Evolutionary conservation across 92 coral and sea anemone genomes (phyloP).

Genomic region (Hydrozoanthus gracilis): DNA sequence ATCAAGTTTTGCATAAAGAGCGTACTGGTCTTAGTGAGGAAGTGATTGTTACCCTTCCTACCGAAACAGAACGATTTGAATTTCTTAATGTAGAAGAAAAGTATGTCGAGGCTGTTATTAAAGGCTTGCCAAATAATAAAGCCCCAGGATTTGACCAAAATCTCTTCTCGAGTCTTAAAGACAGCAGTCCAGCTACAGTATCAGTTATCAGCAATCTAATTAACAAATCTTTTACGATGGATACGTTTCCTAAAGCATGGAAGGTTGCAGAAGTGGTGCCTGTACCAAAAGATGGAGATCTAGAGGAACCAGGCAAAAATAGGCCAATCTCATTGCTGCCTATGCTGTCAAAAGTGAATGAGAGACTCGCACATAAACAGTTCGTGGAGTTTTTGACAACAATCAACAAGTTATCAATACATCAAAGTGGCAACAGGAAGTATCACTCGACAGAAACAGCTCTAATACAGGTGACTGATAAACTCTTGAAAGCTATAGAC

Average conservation of each 20-base stretch:
- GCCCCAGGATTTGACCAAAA: conserved; percentile 43
- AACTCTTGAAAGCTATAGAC: too few relatives aligned
- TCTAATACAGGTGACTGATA: too few relatives aligned
- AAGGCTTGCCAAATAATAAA: conserved; percentile 10
- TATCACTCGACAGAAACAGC: conserved; percentile 19
- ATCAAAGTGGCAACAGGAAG: background rate
- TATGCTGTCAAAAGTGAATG: background rate
- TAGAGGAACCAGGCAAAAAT: too few relatives aligned
- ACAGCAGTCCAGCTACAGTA: conserved; percentile 39
- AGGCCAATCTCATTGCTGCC: conserved; percentile 41
- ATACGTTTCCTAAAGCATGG: background rate
- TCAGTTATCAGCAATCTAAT: conserved; percentile 12
- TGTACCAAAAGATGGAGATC: background rate
- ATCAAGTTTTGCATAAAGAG: conserved; percentile 42
- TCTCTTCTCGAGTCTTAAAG: conserved; percentile 51
- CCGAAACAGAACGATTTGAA: conserved; percentile 38
- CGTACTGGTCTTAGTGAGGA: conserved; percentile 41
- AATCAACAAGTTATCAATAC: too few relatives aligned
- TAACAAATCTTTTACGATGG: conserved; percentile 28
- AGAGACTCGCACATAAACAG: conserved; percentile 33
- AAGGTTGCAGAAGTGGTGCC: conserved; percentile 39
- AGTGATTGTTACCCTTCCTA: conserved; percentile 1
- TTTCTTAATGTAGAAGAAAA: background rate
- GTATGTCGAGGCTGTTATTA: background rate
- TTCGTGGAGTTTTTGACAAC: too few relatives aligned